These are phyloP conservation scores for Aphelinus certus DNA, from an alignment of 1,140 invertebrate genomes.

Conservation along the genomic window DNA sequence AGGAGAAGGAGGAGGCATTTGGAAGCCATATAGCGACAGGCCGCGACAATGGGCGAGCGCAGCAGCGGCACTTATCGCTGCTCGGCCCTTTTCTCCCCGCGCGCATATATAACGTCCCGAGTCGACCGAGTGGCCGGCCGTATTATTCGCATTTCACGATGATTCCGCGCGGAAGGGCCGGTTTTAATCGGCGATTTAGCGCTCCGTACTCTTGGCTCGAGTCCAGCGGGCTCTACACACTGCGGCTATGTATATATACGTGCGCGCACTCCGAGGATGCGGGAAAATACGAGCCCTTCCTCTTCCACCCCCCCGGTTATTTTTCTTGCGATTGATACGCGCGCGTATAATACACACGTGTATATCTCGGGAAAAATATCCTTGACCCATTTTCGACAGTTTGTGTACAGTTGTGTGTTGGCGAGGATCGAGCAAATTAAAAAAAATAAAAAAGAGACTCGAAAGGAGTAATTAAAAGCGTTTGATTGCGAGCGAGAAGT, in stretches of 20 bases:
- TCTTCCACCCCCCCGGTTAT: neutral
- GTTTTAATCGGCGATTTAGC: conserved; percentile 38
- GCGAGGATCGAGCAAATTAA: no score
- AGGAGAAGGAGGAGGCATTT: no score
- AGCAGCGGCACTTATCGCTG: no score
- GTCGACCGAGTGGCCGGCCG: neutral
- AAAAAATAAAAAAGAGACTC: no score
- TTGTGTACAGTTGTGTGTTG: no score
- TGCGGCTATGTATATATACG: neutral
- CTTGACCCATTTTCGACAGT: conserved; percentile 25
- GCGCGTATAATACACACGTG: conserved; percentile 12
- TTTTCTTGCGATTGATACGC: conserved; percentile 1
- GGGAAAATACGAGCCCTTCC: neutral
- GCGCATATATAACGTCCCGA: no score
- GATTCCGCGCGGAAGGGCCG: conserved; percentile 11
- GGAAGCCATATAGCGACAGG: no score
- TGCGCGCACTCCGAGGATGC: neutral
- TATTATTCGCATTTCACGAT: conserved; percentile 33
- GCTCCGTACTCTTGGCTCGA: conserved; percentile 8
- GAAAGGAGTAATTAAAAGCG: conserved; percentile 13
- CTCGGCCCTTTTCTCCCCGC: no score
- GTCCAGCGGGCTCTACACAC: neutral
- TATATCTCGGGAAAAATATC: conserved; percentile 6
- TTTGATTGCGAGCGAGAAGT: neutral
- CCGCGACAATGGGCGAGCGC: no score